These are phyloP conservation scores for Mesitornis unicolor DNA, from an alignment of 2,113 vertebrate genomes.

Conservation along the genomic window DNA sequence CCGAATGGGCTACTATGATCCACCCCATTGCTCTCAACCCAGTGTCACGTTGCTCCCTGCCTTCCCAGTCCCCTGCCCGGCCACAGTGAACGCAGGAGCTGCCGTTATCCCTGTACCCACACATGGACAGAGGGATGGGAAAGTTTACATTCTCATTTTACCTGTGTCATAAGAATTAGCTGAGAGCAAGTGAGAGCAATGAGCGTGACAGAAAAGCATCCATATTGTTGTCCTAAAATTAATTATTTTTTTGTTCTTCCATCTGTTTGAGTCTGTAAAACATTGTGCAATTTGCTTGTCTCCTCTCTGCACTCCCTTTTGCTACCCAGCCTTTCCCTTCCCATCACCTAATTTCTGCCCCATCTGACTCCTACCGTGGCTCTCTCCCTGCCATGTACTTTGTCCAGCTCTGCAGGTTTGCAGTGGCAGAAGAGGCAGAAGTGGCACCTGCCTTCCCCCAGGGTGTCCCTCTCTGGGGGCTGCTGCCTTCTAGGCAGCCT, in stretches of 20 bases:
- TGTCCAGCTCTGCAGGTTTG: not conserved
- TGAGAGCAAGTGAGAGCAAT: not conserved
- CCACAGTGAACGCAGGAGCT: not conserved
- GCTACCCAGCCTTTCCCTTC: not conserved
- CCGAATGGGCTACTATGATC: not conserved
- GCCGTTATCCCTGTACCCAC: not conserved
- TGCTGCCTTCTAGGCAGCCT: not conserved
- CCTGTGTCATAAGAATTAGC: fast-evolving
- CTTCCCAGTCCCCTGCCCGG: not conserved
- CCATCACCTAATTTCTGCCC: not conserved
- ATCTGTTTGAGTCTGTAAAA: not conserved
- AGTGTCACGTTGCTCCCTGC: fast-evolving
- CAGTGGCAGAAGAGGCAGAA: not conserved
- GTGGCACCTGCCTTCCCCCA: not conserved
- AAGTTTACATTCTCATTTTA: not conserved
- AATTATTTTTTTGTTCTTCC: too few species aligned
- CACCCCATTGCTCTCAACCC: not conserved
- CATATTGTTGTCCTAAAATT: not conserved
- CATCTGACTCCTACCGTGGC: fast-evolving
- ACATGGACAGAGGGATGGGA: fast-evolving
- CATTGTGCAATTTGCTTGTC: not conserved
- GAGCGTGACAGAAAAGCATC: not conserved
- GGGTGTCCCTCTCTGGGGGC: not conserved
- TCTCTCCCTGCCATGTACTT: too few species aligned
- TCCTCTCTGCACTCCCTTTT: not conserved